These are phyloP conservation scores for Beaufortia kweichowensis DNA, from an alignment of 2,113 vertebrate genomes.

Conservation along the genomic window DNA sequence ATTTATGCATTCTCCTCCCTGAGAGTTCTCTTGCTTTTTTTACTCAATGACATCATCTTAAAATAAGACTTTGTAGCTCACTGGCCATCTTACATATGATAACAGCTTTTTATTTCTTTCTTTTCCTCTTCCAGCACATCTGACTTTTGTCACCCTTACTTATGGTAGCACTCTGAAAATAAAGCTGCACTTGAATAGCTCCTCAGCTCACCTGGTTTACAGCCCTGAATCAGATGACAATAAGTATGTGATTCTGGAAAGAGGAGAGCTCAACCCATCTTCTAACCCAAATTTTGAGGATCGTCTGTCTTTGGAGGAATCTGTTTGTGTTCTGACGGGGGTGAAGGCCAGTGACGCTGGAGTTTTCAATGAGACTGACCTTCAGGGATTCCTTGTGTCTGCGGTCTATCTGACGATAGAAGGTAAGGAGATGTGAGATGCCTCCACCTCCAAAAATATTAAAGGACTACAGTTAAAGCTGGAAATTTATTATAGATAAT, in stretches of 20 bases:
- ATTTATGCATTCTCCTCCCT: slow-evolving; percentile 34
- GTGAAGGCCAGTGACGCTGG: slow-evolving; percentile 66
- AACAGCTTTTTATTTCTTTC: background rate
- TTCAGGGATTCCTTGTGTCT: slow-evolving; percentile 64
- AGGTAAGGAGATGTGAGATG: slow-evolving; percentile 54
- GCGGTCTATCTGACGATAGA: slow-evolving; percentile 62
- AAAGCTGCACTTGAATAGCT: slow-evolving; percentile 70
- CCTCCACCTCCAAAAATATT: too few relatives aligned
- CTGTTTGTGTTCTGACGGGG: slow-evolving; percentile 62
- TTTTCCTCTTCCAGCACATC: slow-evolving; percentile 59
- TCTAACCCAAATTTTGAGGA: slow-evolving; percentile 58
- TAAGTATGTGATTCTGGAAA: slow-evolving; percentile 64
- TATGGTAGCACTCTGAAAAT: slow-evolving; percentile 67
- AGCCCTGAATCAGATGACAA: slow-evolving; percentile 32
- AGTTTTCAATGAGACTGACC: slow-evolving; percentile 66
- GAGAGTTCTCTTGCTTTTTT: background rate
- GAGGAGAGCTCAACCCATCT: slow-evolving; percentile 63
- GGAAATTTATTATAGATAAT: too few relatives aligned
- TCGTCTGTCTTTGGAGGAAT: slow-evolving; percentile 67
- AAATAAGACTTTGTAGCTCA: background rate
- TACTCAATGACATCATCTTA: slow-evolving; percentile 8
- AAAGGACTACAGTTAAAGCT: too few relatives aligned
- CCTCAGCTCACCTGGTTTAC: slow-evolving; percentile 67
- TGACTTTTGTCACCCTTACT: slow-evolving; percentile 55
- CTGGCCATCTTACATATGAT: background rate